A percentile compares a stretch with the other conserved stretches of the same genome.
phyloP scores from a whole-genome alignment of 1,140 invertebrate genomes.

The Fopius arisanus region DNA sequence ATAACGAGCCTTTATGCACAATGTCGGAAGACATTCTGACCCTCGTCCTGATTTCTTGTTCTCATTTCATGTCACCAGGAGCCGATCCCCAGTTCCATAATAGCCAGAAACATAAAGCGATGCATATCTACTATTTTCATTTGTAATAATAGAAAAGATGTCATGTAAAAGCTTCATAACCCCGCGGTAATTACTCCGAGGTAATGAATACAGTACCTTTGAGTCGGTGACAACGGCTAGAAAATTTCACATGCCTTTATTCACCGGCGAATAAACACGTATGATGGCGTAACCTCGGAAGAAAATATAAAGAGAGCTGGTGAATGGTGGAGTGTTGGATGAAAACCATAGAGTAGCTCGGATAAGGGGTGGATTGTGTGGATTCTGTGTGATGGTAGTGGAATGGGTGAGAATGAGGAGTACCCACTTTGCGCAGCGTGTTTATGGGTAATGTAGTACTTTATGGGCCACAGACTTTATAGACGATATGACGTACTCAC shows the following conservation, averaged over 20 bases:
- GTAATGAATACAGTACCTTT: not conserved
- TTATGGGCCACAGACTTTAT: slow-evolving; percentile 5
- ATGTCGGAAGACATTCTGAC: too few species aligned
- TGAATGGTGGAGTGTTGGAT: not conserved
- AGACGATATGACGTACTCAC: not conserved
- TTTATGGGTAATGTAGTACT: slow-evolving; percentile 7
- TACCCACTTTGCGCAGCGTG: not conserved
- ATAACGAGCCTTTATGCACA: too few species aligned
- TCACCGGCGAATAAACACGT: not conserved
- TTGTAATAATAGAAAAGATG: too few species aligned
- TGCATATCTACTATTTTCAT: too few species aligned
- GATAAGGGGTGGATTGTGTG: not conserved
- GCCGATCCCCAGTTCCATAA: too few species aligned
- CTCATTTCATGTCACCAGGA: too few species aligned
- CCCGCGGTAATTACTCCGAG: too few species aligned
- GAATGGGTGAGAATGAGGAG: not conserved
- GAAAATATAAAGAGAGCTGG: not conserved
- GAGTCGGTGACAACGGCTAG: not conserved
- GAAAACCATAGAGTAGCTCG: not conserved
- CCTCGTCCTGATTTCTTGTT: too few species aligned
- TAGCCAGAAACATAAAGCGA: too few species aligned
- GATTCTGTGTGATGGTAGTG: not conserved
- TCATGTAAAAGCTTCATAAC: too few species aligned
- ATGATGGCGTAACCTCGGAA: not conserved
- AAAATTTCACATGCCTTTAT: not conserved